Conservation (phyloP, 2,888 invertebrate genomes). For the Danaus chrysippus region DNA sequence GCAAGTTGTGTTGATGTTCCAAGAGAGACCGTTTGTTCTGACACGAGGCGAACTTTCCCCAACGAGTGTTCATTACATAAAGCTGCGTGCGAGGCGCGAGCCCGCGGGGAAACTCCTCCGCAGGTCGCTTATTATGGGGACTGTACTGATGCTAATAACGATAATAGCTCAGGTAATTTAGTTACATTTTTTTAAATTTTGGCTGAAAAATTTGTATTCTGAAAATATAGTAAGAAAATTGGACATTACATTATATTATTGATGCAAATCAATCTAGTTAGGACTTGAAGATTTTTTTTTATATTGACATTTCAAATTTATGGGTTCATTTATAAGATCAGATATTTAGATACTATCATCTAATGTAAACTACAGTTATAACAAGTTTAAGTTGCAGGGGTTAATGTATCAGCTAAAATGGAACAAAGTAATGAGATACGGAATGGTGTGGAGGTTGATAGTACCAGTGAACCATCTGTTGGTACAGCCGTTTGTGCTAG, state of each 20-base stretch:
- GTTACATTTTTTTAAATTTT: neutral
- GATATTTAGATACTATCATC: too few relatives aligned
- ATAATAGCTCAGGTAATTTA: constrained; percentile 63
- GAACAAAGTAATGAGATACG: constrained; percentile 63
- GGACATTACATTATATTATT: too few relatives aligned
- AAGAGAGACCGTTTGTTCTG: constrained; percentile 88
- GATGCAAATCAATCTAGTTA: too few relatives aligned
- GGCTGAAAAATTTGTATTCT: too few relatives aligned
- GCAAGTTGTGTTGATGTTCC: constrained; percentile 84
- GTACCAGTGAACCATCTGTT: constrained; percentile 50
- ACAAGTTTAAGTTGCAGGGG: constrained; percentile 38
- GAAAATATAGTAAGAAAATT: too few relatives aligned
- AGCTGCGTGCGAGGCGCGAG: constrained; percentile 83
- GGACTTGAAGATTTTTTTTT: too few relatives aligned
- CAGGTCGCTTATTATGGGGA: constrained; percentile 86
- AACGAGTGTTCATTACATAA: constrained; percentile 91
- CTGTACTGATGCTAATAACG: constrained; percentile 84
- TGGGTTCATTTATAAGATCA: too few relatives aligned
- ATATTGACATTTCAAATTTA: too few relatives aligned
- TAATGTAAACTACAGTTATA: too few relatives aligned
- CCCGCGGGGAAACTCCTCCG: constrained; percentile 79
- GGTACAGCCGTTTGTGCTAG: constrained; percentile 87
- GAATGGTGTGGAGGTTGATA: constrained; percentile 52
- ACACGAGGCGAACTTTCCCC: constrained; percentile 85
- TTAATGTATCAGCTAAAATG: constrained; percentile 52